phyloP scores from a whole-genome alignment of 2,888 invertebrate genomes.

The Taenaris catops region DNA sequence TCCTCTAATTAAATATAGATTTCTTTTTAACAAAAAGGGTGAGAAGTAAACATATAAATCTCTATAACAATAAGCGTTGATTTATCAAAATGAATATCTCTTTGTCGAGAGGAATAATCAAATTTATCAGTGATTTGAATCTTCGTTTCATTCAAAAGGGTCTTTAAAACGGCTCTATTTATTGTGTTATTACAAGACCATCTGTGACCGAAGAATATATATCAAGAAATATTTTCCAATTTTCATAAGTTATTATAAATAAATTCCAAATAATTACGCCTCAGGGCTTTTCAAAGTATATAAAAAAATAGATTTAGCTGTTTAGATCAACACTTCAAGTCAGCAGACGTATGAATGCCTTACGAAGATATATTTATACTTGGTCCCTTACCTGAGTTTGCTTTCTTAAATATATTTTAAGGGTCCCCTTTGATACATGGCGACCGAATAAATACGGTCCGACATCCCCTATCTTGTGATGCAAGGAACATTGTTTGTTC shows the following conservation, averaged over 20 bases:
- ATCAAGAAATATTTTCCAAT: too few relatives aligned
- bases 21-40: constrained; percentile 27
- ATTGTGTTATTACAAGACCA: constrained; percentile 43
- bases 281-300: too few relatives aligned
- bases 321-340: too few relatives aligned
- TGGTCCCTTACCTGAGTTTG: constrained; percentile 35
- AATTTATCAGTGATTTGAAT: constrained; percentile 75
- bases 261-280: too few relatives aligned
- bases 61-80: constrained; percentile 64
- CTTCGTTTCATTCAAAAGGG: constrained; percentile 62
- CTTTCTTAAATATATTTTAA: constrained; percentile 40
- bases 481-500: constrained; percentile 72
- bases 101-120: constrained; percentile 68
- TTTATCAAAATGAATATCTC: constrained; percentile 77
- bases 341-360: too few relatives aligned
- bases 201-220: too few relatives aligned
- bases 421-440: constrained; percentile 36
- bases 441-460: constrained; percentile 54
- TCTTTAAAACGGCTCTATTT: constrained; percentile 45
- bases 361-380: constrained; percentile 1
- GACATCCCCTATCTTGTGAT: constrained; percentile 63
- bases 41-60: constrained; percentile 56
- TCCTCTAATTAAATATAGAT: too few relatives aligned
- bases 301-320: too few relatives aligned
- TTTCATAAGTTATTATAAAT: too few relatives aligned